Base-by-base conservation (phyloP, 1,140 invertebrate genomes). In the Bombus sylvicola region DNA sequence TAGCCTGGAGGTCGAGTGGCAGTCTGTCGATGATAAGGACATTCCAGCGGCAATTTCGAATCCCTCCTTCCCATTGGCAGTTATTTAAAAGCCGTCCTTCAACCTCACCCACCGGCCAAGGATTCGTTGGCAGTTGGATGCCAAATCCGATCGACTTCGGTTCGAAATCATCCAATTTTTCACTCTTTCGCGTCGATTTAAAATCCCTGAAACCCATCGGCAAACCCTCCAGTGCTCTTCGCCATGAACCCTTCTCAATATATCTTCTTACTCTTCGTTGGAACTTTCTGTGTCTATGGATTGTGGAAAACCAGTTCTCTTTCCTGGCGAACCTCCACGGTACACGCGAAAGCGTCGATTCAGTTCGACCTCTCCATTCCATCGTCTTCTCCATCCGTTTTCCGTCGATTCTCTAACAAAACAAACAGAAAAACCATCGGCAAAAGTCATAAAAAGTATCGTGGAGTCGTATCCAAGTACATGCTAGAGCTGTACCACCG, bases 401-500 rank as follows among this genome's bases (percentile, higher is more conserved):
- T 77, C 22, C 82, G 77, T 43, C 71, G 76, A 13, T 68, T 41
- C 10, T 80, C 71, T 12, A 84, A 90, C 66, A 85, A 53, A 43
- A 85, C 64, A 3, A 64, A 18, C 43, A 25, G 88, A 75, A 92
- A 83, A 43, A 47, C 34, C 3, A 13, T 8, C 73, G 85, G 88
- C 4, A 77, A 84, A 53, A 75, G 31, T 22, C 83, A 92, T 41
- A 89, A 83, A 43, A 92, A 87, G 75, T 88, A 92, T 66, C 88
- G 91, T 0, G 87, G 90, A 12, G 83, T 91, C 0, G 79, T 93
- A 8, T 94, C 94, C 5, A 91, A 82, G 13, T 95, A 95, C 72
- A 95, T 95, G 94, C 76, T 95, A 9, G 89, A 94, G 75, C 86
- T 95, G 3, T 95, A 95, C 59, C 92, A 93, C 62, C 92, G 93